Conservation (phyloP, 2,888 invertebrate species). For the Bursaphelenchus okinawaensis region DNA sequence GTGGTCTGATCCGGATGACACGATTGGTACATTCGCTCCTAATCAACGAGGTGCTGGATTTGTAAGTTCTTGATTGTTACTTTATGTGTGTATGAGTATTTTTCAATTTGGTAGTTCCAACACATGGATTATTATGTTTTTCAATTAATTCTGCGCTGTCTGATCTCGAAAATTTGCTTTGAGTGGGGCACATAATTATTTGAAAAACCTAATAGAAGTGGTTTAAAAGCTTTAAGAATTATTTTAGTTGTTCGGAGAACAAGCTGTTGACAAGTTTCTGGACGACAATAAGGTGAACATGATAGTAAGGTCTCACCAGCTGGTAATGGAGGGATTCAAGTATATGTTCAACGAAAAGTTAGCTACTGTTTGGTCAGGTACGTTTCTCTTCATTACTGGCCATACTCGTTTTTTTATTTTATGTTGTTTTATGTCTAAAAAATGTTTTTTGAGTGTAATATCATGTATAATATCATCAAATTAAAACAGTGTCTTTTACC, state of each 20-base stretch:
- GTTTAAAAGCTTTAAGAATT: too few relatives aligned
- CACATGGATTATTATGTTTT: background rate
- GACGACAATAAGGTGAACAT: constrained; percentile 81
- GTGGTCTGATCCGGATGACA: constrained; percentile 99
- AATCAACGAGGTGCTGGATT: constrained; percentile 57
- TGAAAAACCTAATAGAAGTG: too few relatives aligned
- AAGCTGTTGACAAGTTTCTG: constrained; percentile 82
- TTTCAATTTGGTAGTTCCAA: background rate
- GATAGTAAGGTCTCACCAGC: constrained; percentile 95
- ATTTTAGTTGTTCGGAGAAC: constrained; percentile 85
- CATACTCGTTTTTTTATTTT: background rate
- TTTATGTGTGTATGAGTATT: background rate
- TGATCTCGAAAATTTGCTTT: too few relatives aligned
- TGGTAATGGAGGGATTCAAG: constrained; percentile 92
- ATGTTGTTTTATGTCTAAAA: background rate
- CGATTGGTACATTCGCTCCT: constrained; percentile 69
- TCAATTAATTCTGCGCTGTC: background rate
- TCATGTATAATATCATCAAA: background rate
- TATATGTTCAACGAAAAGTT: constrained; percentile 95
- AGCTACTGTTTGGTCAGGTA: constrained; percentile 98
- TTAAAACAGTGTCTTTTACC: constrained; percentile 1
- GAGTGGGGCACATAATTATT: too few relatives aligned
- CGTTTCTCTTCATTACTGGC: too few relatives aligned
- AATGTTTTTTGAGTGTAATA: background rate
- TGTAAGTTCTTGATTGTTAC: constrained; percentile 27